Conservation (phyloP, 2,113 vertebrate genomes). For the Accipiter virgatus region DNA sequence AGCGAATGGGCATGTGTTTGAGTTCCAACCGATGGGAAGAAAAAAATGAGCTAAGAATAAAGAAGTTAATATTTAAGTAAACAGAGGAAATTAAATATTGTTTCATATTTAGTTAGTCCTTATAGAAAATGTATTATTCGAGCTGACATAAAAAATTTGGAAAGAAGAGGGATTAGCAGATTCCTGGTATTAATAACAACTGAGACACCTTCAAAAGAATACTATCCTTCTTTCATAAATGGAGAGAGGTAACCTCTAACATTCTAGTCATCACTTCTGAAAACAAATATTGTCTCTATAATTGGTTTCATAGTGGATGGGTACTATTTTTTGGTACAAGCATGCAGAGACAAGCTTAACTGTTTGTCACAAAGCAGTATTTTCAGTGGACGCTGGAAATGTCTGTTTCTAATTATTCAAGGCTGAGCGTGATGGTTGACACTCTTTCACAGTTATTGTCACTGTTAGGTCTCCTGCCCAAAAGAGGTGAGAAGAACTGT, state of each 20-base stretch:
- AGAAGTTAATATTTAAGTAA: not conserved
- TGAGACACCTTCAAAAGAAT: not conserved
- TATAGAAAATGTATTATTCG: not conserved
- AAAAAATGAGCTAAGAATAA: not conserved
- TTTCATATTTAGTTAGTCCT: not conserved
- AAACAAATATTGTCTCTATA: not conserved
- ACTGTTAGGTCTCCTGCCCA: not conserved
- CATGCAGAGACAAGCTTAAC: not conserved
- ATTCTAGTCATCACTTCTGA: not conserved
- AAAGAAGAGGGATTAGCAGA: not conserved
- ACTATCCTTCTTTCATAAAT: not conserved
- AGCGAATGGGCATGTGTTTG: not conserved
- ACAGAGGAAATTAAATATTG: not conserved
- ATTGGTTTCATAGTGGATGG: not conserved
- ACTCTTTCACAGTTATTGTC: not conserved
- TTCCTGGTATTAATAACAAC: not conserved
- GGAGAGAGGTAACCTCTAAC: not conserved
- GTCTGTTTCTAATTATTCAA: not conserved
- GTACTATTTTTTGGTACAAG: not conserved
- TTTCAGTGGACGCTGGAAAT: not conserved
- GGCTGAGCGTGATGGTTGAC: not conserved
- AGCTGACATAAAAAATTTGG: not conserved
- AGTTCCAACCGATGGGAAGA: not conserved
- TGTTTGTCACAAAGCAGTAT: not conserved
- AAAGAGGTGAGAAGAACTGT: not conserved